Conservation (phyloP, 2,113 vertebrate genomes). For the Prunella fulvescens region DNA sequence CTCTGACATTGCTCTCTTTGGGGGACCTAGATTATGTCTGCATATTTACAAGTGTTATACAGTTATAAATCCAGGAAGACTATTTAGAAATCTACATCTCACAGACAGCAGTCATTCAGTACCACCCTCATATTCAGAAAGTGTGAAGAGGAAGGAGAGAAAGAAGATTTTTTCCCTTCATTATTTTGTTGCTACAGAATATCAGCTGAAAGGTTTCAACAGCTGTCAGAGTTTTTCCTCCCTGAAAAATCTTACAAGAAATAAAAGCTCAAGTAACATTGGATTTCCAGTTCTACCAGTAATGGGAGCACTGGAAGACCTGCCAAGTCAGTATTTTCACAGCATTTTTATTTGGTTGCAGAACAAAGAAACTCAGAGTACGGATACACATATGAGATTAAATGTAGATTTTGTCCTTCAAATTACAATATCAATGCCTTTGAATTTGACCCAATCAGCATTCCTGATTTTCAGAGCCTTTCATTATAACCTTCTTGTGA, state of each 20-base stretch:
- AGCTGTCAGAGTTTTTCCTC: background rate
- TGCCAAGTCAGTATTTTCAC: background rate
- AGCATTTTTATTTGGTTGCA: background rate
- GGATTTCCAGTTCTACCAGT: background rate
- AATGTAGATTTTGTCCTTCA: background rate
- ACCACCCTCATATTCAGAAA: background rate
- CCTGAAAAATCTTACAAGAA: background rate
- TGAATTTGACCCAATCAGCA: background rate
- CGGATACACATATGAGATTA: background rate
- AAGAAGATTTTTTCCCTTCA: background rate
- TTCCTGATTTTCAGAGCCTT: background rate
- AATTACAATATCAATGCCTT: background rate
- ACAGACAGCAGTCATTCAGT: background rate
- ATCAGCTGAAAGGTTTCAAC: background rate
- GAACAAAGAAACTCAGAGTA: background rate
- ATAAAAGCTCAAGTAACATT: background rate
- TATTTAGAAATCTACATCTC: background rate
- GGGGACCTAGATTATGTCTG: background rate
- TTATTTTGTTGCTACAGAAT: background rate
- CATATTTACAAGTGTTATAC: background rate
- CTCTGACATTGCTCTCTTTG: background rate
- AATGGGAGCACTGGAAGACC: background rate
- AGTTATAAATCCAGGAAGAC: background rate
- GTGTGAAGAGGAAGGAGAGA: background rate
- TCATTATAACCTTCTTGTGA: background rate